Percentiles rank a stretch among this genome's conserved stretches.
Conservation (phyloP, 1,140 invertebrate species). For the Drosophila simulans region DNA sequence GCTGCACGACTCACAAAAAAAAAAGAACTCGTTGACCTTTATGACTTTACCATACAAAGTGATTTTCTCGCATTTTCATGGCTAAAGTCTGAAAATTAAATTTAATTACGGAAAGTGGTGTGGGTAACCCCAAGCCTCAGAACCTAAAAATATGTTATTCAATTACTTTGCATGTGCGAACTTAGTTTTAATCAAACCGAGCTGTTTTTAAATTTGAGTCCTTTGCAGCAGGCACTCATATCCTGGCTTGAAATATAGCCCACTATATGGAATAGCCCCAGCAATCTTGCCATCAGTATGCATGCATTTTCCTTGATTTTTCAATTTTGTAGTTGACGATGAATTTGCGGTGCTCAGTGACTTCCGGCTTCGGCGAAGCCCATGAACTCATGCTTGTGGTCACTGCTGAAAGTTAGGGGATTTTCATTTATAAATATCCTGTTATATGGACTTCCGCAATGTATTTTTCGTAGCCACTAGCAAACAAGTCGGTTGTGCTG, state of each 20-base stretch:
- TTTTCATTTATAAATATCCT: neutral
- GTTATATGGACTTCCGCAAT: neutral
- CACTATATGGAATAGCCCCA: no score
- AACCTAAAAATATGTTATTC: neutral
- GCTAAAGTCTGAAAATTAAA: constrained; percentile 26
- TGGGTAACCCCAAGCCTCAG: neutral
- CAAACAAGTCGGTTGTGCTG: neutral
- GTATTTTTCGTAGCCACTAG: neutral
- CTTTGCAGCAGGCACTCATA: no score
- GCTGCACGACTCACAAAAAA: neutral
- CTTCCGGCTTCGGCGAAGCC: neutral
- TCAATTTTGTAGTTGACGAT: neutral
- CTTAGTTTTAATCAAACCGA: no score
- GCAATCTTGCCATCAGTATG: neutral
- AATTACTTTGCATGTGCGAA: neutral
- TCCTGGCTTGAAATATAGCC: no score
- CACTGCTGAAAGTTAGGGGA: neutral
- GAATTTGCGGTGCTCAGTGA: neutral
- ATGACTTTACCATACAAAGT: constrained; percentile 22
- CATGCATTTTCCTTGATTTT: neutral
- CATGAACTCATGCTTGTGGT: neutral
- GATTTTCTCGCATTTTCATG: neutral
- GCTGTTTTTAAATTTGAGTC: no score
- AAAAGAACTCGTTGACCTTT: constrained; percentile 37
- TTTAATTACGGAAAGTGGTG: constrained; percentile 26